Base-by-base conservation (phyloP, 2,888 invertebrate genomes). In the Thera obeliscata region DNA sequence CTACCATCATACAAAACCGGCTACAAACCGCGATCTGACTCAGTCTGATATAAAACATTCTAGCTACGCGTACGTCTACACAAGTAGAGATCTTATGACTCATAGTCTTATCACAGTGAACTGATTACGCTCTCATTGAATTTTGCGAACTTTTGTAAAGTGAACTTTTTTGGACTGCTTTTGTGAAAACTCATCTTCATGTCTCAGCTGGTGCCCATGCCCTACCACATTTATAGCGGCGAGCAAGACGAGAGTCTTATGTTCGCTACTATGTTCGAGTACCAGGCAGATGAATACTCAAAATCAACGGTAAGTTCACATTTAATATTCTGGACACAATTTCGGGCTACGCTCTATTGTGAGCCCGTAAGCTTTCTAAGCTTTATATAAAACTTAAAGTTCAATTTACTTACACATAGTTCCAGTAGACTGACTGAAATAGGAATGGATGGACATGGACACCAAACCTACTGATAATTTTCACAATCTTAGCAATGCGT, bases 181-280 rank as follows among this genome's bases (percentile, higher is more conserved):
- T 86, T 81, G 86, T 86, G 86, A 74, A 85, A 90, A 85, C 80
- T 81, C 80, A 83, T 82, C 92, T 94, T 94, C 90, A 95, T 95
- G 95, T 95, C 95, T 92, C 95, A 95, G 91, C 87, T 94, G 94
- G 95, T 95, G 90, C 95, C 95, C 70, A 95, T 95, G 90, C 95
- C 95, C 70, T 94, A 91, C 82, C 86, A 92, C 83, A 84, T 87
- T 71, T 78, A 84, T 81, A 90, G 81, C 87, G 79, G 90, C 89
- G 94, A 94, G 82, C 92, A 90, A 82, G 94, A 94, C 89, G 94
- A 94, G 79, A 89, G 92, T 90, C 93, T 94, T 56, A 93, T 94
- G 93, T 93, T 93, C 88, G 91, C 93, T 76, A 94, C 94, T 74
- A 94, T 94, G 94, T 94, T 94, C 83, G 94, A 94, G 70, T 93